Percentiles rank a stretch among this genome's conserved stretches.
Conservation (phyloP, 1,140 invertebrate genomes). For the Adelges cooleyi region DNA sequence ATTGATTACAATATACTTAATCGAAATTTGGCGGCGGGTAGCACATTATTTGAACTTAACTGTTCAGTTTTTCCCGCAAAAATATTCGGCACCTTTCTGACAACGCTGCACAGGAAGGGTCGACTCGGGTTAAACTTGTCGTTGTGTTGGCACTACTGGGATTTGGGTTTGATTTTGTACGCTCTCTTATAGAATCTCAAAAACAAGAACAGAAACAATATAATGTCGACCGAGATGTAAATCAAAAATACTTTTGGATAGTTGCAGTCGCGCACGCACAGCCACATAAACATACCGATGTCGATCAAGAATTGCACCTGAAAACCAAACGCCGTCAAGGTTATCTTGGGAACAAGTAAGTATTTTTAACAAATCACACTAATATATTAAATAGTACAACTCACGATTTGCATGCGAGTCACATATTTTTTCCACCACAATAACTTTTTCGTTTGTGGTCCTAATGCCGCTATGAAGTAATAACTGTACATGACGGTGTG, state of each 20-base stretch:
- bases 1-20: too few species aligned
- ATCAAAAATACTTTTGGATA: not conserved
- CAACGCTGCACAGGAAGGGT: too few species aligned
- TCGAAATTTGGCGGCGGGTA: too few species aligned
- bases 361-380: too few species aligned
- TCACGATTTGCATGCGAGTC: constrained; percentile 59
- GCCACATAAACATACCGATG: not conserved
- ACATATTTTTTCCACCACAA: constrained; percentile 74
- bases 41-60: too few species aligned
- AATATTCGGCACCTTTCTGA: too few species aligned
- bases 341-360: not conserved
- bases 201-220: constrained; percentile 1
- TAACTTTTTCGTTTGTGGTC: constrained; percentile 54
- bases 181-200: not conserved
- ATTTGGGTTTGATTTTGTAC: not conserved
- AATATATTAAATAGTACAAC: too few species aligned
- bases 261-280: not conserved
- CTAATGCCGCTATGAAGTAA: constrained; percentile 57
- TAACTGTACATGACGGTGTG: constrained; percentile 70
- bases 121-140: too few species aligned
- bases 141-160: too few species aligned
- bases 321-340: not conserved
- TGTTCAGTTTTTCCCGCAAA: too few species aligned
- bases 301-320: not conserved
- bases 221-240: not conserved